Evolutionary conservation across 2,113 vertebrate genomes (phyloP).

Genomic region (Sphaerodactylus townsendi): DNA sequence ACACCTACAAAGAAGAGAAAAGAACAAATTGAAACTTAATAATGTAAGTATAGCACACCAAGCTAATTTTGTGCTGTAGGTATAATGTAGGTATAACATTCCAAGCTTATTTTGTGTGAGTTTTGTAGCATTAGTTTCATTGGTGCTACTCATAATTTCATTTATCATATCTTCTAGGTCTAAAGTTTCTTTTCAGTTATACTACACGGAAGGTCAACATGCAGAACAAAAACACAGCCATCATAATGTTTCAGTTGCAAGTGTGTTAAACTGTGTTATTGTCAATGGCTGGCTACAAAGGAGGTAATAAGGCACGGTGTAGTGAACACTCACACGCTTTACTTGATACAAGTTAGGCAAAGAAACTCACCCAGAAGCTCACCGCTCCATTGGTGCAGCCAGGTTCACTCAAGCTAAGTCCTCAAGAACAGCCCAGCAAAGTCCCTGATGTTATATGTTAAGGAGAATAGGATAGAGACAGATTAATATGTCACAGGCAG

Average conservation of each 20-base stretch:
- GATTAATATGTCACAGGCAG: not conserved
- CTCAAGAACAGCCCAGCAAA: no score
- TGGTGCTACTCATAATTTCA: conserved; percentile 20
- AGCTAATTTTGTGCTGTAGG: not conserved
- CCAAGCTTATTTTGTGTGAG: no score
- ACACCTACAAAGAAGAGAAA: conserved; percentile 93
- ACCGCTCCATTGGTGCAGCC: no score
- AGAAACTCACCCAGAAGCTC: no score
- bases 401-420: no score
- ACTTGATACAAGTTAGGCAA: no score
- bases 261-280: conserved; percentile 34
- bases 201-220: conserved; percentile 40
- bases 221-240: conserved; percentile 32
- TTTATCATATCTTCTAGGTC: not conserved
- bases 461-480: not conserved
- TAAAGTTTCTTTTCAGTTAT: conserved; percentile 35
- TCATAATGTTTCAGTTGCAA: conserved; percentile 7
- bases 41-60: conserved; percentile 79
- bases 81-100: no score
- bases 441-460: no score
- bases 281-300: no score
- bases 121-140: conserved; percentile 14
- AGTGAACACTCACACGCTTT: no score
- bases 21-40: conserved; percentile 97
- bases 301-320: no score